Base-by-base conservation (phyloP, 2,113 vertebrate species). In the Accipiter cooperii region DNA sequence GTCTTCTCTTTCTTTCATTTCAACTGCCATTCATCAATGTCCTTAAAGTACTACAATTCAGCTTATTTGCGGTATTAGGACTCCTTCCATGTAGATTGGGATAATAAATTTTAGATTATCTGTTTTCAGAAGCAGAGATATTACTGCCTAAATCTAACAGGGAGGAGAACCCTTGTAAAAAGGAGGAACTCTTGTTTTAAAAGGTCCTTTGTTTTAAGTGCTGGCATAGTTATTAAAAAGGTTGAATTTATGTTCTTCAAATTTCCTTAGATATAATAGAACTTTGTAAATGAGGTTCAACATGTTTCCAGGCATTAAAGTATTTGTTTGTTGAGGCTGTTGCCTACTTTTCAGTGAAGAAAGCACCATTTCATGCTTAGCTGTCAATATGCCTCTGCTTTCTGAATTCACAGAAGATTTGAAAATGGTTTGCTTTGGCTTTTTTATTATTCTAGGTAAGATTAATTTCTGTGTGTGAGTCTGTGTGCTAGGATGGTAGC, bases 41-140 rank as follows among this genome's bases (percentile, higher is more conserved):
- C 70, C 68, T 93, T 19, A 12, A 86, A 90, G 52, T 60, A 78
- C 49, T 79, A 47, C 71, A 84, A 65, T 55, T 92, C 63, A 47
- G 76, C 80, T 96, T 77, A 68, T 84, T 94, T 96, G 71, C 87
- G 57, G 77, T 83, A 84, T 87, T 84, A 74, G 73, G 76, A 78
- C 70, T 92, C 85, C 68, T 83, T 93, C 83, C 87, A 84, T 15
- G 18, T 44, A 95, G 88, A 95, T 81, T 64, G 84, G 10, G 58
- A 58, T 69, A 95, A 97, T 97, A 97, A 97, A 95, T 96, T 98
- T 96, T 91, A 90, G 79, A 96, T 70, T 9, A 85, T 95, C 79
- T 95, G 58, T 87, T 95, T 96, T 93, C 90, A 94, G 60, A 97
- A 96, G 86, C 81, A 95, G 81, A 97, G 92, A 66, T 92, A 82